A percentile compares a stretch with the other conserved stretches of the same genome.
These are phyloP conservation scores for Clupea harengus DNA, from an alignment of 2,113 vertebrate genomes.

Conservation along the genomic window DNA sequence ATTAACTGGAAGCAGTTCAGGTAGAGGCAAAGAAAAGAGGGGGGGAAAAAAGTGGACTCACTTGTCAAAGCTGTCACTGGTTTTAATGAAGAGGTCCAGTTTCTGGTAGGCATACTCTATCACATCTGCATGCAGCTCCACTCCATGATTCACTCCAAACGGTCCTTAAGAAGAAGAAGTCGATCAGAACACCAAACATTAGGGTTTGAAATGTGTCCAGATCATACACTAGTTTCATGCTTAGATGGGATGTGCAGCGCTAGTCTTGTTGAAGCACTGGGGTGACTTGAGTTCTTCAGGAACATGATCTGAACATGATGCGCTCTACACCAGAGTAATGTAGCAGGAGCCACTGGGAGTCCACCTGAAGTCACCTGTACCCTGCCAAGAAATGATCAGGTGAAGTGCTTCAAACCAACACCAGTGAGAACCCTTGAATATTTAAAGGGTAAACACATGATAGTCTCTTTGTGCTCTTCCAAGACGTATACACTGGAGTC, in stretches of 20 bases:
- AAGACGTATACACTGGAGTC: neutral
- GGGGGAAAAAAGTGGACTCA: slow-evolving; percentile 58
- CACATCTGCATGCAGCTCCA: slow-evolving; percentile 91
- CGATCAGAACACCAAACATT: neutral
- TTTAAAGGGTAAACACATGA: slow-evolving; percentile 6
- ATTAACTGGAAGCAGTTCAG: neutral
- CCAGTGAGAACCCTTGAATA: neutral
- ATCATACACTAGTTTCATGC: neutral
- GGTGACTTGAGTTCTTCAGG: neutral
- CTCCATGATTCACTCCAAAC: slow-evolving; percentile 92
- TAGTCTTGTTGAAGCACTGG: neutral
- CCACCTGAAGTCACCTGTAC: neutral
- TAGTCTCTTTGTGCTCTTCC: neutral
- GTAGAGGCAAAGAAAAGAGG: neutral
- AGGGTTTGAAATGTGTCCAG: neutral
- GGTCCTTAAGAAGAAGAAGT: slow-evolving; percentile 72
- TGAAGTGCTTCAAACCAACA: neutral
- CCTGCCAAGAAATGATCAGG: slow-evolving; percentile 9
- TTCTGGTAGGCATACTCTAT: slow-evolving; percentile 94
- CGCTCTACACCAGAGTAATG: neutral
- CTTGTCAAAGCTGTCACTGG: slow-evolving; percentile 96
- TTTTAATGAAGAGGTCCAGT: slow-evolving; percentile 92
- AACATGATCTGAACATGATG: neutral
- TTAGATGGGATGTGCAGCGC: neutral
- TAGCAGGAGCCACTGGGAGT: neutral